Conservation (phyloP, 2,113 vertebrate species). For the Podarcis raffonei region DNA sequence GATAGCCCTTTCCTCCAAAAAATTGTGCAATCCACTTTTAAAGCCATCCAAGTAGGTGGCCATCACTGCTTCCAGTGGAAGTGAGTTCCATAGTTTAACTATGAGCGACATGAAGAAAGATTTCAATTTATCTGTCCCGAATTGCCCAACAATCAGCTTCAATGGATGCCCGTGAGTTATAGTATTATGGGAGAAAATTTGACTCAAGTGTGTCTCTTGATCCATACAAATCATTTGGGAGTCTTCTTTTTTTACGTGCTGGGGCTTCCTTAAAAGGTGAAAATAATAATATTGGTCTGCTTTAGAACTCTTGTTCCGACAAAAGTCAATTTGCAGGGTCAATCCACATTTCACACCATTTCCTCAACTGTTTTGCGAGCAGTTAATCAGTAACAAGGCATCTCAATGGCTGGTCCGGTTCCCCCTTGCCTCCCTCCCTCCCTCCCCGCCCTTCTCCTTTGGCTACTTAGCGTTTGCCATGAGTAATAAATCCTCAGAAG, state of each 20-base stretch:
- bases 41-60: too few species aligned
- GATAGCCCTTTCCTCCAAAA: too few species aligned
- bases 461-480: too few species aligned
- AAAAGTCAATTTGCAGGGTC: constrained; percentile 43
- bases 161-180: too few species aligned
- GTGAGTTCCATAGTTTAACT: too few species aligned
- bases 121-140: too few species aligned
- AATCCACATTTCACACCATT: constrained; percentile 41
- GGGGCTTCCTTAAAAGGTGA: too few species aligned
- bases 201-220: background rate
- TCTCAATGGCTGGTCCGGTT: background rate
- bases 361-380: constrained; percentile 13
- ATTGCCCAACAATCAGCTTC: too few species aligned
- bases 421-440: background rate
- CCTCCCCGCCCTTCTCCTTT: too few species aligned
- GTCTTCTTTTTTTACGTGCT: background rate
- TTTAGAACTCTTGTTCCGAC: background rate
- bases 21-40: too few species aligned
- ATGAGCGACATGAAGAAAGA: too few species aligned
- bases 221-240: background rate
- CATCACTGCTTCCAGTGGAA: too few species aligned
- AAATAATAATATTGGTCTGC: background rate
- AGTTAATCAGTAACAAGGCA: constrained; percentile 63
- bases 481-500: constrained; percentile 26
- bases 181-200: background rate